Percentiles rank a stretch among this genome's conserved stretches.
These are phyloP conservation scores for Lamellibrachia columna DNA, from an alignment of 2,888 invertebrate species.

Conservation along the genomic window DNA sequence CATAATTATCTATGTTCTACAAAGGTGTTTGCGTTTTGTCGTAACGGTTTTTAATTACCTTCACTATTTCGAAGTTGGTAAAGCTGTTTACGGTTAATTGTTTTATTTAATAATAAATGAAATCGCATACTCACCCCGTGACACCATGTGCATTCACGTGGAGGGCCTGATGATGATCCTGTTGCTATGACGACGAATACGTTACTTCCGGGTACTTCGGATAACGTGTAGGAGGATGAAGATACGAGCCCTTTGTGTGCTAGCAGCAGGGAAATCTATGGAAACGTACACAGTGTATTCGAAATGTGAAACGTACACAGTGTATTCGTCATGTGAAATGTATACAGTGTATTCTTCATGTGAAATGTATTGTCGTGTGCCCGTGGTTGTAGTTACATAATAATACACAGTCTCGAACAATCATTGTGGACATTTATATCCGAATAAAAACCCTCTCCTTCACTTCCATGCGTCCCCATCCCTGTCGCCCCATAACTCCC, in stretches of 20 bases:
- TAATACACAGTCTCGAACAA: neutral
- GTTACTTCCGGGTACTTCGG: constrained; percentile 16
- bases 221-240: neutral
- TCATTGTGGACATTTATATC: neutral
- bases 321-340: neutral
- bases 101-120: neutral
- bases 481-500: neutral
- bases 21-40: too few species aligned
- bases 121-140: neutral
- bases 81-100: neutral
- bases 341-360: too few species aligned
- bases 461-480: neutral
- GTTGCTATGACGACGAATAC: neutral
- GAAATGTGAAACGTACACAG: neutral
- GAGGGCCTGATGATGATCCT: neutral
- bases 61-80: neutral
- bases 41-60: neutral
- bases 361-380: neutral
- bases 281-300: neutral
- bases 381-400: neutral
- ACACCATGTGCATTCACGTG: neutral
- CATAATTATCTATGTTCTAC: too few species aligned
- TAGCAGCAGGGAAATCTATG: neutral
- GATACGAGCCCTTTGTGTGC: neutral
- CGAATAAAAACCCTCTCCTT: neutral